Evolutionary conservation across 2,888 invertebrate genomes (phyloP), one percentile per base, ranked within the genome.

Genomic region (Mesorhabditis belari): DNA sequence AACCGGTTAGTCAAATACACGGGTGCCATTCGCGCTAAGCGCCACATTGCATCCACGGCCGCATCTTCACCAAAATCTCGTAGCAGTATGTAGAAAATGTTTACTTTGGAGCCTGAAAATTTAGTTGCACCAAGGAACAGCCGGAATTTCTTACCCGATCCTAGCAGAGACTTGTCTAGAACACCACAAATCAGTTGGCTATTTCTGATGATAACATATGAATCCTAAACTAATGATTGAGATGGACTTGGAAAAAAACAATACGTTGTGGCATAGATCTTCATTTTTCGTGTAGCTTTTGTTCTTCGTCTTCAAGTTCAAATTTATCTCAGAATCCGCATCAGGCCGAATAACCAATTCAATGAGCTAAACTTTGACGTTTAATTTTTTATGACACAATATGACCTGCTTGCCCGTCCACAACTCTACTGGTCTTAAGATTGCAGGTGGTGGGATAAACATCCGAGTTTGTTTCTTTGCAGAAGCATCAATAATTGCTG

Each of bases 341-440:
- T 91, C 94, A 0, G 96, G 96, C 57, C 88, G 87, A 81, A 99
- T 85, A 63, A 98, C 88, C 51, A 96, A 82, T 80, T 92, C 90
- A 81, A 88, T 90, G 60, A 90, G 75, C 73, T 76, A 24, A 49
- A 72, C 61, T n/a, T n/a, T n/a, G n/a, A 12, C 12, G 23, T 19
- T n/a, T 27, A 25, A 54, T 19, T 12, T 12, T 51, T 12, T 9
- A 17, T 9, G n/a, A 9, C 44, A n/a, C n/a, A 35, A 21, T 2
- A 29, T 29, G n/a, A 75, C 71, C 85, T 99, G 98, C 82, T 99
- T 99, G 6, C 98, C 98, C 0, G 94, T 93, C 98, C 98, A 99
- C 53, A 96, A 84, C 71, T 85, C 82, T 61, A 87, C 83, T 0
- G 98, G 98, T 84, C 93, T 94, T 50, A 90, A 79, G 67, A 98